Evolutionary conservation across 2,113 vertebrate genomes (phyloP).

Genomic region (Actenoides lindsayi): DNA sequence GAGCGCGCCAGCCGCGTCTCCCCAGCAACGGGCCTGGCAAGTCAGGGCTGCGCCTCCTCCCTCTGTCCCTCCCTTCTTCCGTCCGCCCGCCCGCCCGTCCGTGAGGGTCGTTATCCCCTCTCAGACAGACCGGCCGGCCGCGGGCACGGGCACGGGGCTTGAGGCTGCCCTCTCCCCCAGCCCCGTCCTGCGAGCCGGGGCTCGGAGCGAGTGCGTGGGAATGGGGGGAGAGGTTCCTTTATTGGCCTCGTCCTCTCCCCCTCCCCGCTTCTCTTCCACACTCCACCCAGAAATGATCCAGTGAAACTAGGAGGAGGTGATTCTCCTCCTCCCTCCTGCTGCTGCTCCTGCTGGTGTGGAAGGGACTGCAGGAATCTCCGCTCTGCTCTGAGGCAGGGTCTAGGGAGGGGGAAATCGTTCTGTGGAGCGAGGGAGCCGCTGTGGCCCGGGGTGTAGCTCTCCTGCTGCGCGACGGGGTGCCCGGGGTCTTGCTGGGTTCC

Average conservation of each 20-base stretch:
- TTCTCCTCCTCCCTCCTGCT: slow-evolving; percentile 52
- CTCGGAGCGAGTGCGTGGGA: slow-evolving; percentile 6
- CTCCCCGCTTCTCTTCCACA: not conserved
- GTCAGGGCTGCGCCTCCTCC: slow-evolving; percentile 25
- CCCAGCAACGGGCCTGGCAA: slow-evolving; percentile 61
- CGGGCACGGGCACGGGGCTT: not conserved
- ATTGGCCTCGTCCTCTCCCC: not conserved
- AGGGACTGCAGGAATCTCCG: slow-evolving; percentile 66
- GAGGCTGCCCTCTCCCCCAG: not conserved
- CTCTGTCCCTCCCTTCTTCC: not conserved
- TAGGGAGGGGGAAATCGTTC: not conserved
- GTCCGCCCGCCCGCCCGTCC: not conserved
- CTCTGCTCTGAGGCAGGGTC: slow-evolving; percentile 23
- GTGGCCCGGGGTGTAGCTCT: not conserved
- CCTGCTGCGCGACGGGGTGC: slow-evolving; percentile 1
- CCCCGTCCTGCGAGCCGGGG: not conserved
- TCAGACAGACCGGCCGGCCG: not conserved
- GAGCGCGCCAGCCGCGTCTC: slow-evolving; percentile 36
- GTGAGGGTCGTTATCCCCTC: not conserved
- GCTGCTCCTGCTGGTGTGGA: slow-evolving; percentile 46
- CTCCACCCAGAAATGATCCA: slow-evolving; percentile 73
- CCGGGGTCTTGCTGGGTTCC: not conserved
- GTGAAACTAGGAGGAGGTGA: slow-evolving; percentile 63
- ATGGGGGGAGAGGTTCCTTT: not conserved
- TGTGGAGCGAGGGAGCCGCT: not conserved